A percentile compares a stretch with the other conserved stretches of the same genome.
Evolutionary conservation across 2,113 vertebrate species (phyloP).

Genomic region (Calidris pugnax): DNA sequence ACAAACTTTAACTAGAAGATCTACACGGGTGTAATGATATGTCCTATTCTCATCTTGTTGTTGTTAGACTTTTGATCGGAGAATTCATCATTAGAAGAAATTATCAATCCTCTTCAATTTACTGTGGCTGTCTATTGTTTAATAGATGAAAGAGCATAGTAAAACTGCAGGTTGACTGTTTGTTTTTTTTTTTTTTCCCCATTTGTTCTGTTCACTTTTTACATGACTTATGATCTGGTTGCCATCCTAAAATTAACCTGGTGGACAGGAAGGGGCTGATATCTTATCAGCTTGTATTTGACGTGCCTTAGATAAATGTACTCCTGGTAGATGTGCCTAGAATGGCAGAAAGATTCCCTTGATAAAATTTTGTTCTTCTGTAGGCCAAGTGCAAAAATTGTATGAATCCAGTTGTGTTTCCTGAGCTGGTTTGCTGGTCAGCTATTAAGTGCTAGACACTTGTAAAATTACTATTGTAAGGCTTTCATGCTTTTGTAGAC

Average conservation of each 20-base stretch:
- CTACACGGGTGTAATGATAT: fast-evolving
- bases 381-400: not conserved
- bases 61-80: not conserved
- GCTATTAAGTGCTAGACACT: not conserved
- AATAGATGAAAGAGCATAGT: not conserved
- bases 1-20: not conserved
- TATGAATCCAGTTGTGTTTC: not conserved
- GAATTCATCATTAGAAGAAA: not conserved
- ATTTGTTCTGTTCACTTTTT: not conserved
- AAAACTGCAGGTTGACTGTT: not conserved
- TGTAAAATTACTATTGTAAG: not conserved
- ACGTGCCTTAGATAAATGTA: not conserved
- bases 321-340: fast-evolving
- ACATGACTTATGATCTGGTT: not conserved
- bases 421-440: not conserved
- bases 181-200: not conserved
- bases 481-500: not conserved
- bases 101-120: not conserved
- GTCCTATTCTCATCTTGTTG: not conserved
- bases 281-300: not conserved
- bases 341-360: not conserved
- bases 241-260: not conserved
- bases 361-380: not conserved
- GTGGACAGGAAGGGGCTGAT: not conserved
- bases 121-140: not conserved